A percentile compares a stretch with the other conserved stretches of the same genome.
These are phyloP conservation scores for Chelonia mydas DNA, from an alignment of 2,797 vertebrate genomes.

Conservation along the genomic window DNA sequence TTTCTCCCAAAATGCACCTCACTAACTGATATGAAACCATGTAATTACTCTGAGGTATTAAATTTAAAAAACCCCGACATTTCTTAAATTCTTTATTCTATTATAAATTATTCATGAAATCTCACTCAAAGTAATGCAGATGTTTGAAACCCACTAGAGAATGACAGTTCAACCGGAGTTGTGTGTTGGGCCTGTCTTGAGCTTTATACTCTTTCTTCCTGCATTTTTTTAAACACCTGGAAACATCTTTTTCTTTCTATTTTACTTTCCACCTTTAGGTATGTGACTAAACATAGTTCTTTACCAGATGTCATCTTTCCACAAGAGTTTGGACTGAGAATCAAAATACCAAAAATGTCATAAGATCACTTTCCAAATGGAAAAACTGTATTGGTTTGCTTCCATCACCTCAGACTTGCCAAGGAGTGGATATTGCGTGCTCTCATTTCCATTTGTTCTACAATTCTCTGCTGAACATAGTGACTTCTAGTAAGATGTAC, in stretches of 20 bases:
- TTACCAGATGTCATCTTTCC: slow-evolving; percentile 74
- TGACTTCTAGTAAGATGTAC: slow-evolving; percentile 46
- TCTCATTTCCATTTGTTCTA: slow-evolving; percentile 50
- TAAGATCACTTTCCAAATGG: slow-evolving; percentile 74
- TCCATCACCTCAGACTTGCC: slow-evolving; percentile 29
- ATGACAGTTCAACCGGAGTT: slow-evolving; percentile 73
- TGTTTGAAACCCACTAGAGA: slow-evolving; percentile 77
- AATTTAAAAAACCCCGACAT: slow-evolving; percentile 50
- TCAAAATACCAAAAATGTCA: slow-evolving; percentile 80
- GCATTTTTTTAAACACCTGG: slow-evolving; percentile 70
- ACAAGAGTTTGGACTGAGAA: slow-evolving; percentile 76
- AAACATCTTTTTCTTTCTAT: slow-evolving; percentile 74
- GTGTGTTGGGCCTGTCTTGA: slow-evolving; percentile 62
- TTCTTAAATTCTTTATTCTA: slow-evolving; percentile 68
- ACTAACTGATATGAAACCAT: slow-evolving; percentile 49
- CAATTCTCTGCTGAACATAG: slow-evolving; percentile 59
- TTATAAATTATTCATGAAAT: slow-evolving; percentile 78
- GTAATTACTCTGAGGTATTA: slow-evolving; percentile 54
- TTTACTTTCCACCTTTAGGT: slow-evolving; percentile 77
- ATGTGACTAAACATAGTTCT: slow-evolving; percentile 69
- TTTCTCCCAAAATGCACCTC: slow-evolving; percentile 58
- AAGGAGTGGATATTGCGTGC: slow-evolving; percentile 40
- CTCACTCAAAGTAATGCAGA: slow-evolving; percentile 81
- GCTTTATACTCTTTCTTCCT: slow-evolving; percentile 61
- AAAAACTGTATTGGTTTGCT: slow-evolving; percentile 69